These are phyloP conservation scores for Heliconius charithonia DNA, from an alignment of 2,888 invertebrate species.

Conservation along the genomic window DNA sequence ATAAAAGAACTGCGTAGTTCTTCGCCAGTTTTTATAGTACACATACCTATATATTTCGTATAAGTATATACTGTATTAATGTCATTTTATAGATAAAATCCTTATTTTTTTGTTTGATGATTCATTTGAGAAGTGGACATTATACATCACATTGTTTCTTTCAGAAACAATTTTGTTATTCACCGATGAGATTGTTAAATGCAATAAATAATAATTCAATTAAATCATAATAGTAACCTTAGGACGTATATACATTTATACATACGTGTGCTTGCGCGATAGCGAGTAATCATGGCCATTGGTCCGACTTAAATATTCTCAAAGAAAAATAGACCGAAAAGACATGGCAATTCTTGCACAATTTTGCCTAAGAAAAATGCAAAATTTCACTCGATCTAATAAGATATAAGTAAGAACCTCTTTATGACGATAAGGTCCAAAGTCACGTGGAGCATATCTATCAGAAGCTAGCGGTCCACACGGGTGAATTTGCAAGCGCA, in stretches of 20 bases:
- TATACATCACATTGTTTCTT: not conserved
- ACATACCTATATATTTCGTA: not conserved
- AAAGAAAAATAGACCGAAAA: conserved; percentile 38
- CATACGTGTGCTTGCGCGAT: conserved; percentile 26
- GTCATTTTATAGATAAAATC: not conserved
- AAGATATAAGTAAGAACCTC: conserved; percentile 51
- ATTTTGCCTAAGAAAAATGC: not conserved
- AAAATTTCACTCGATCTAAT: not conserved
- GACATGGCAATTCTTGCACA: conserved; percentile 5
- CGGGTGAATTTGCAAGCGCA: conserved; percentile 68
- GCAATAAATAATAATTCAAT: conserved; percentile 43
- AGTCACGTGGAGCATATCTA: conserved; percentile 53
- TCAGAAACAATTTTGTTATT: not conserved
- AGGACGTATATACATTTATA: conserved; percentile 26
- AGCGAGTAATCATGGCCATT: conserved; percentile 33
- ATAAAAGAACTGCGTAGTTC: conserved; percentile 11
- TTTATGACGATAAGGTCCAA: conserved; percentile 46
- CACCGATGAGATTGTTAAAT: conserved; percentile 12
- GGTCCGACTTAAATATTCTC: conserved; percentile 21
- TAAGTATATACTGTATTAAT: not conserved
- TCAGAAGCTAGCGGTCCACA: conserved; percentile 61
- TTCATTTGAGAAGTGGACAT: not conserved
- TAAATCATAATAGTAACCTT: conserved; percentile 43
- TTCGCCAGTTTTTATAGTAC: not conserved
- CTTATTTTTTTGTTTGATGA: not conserved